Percentiles rank a stretch among this genome's conserved stretches.
Evolutionary conservation across 2,888 invertebrate species (phyloP).

Genomic region (Leucophenga montana): DNA sequence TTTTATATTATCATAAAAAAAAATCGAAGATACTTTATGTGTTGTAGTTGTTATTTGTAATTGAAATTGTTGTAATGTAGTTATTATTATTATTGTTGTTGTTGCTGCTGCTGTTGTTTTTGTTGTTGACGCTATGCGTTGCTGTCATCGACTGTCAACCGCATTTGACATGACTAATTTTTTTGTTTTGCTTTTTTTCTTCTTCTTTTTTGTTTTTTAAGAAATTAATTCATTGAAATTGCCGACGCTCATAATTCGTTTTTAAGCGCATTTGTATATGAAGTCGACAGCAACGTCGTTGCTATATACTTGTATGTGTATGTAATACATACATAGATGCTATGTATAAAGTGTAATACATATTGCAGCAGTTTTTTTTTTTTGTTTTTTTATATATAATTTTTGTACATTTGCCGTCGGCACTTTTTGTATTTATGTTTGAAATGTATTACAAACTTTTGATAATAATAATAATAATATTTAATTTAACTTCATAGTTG

Average conservation of each 20-base stretch:
- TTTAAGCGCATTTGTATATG: slow-evolving; percentile 14
- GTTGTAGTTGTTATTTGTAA: too few species aligned
- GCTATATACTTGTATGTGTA: slow-evolving; percentile 25
- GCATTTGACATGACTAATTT: slow-evolving; percentile 39
- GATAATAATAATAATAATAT: too few species aligned
- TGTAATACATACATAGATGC: slow-evolving; percentile 19
- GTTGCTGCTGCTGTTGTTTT: slow-evolving; percentile 8
- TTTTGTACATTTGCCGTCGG: slow-evolving; percentile 52
- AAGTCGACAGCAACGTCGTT: slow-evolving; percentile 2
- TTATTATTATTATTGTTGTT: slow-evolving; percentile 20
- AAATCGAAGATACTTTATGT: too few species aligned
- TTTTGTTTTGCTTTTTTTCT: slow-evolving; percentile 11
- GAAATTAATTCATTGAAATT: slow-evolving; percentile 14
- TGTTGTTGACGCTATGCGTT: slow-evolving; percentile 55
- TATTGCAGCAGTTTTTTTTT: slow-evolving; percentile 14
- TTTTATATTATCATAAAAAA: slow-evolving; percentile 22
- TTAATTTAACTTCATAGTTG: too few species aligned
- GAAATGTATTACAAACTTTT: background rate
- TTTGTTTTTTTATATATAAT: background rate
- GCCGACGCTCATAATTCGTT: slow-evolving; percentile 30
- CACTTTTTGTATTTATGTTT: slow-evolving; percentile 26
- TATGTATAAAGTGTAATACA: slow-evolving; percentile 20
- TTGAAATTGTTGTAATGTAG: background rate
- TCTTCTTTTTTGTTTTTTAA: slow-evolving; percentile 6
- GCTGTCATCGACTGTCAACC: slow-evolving; percentile 62